phyloP scores from a whole-genome alignment of 2,113 vertebrate species.

The Xiphias gladius region DNA sequence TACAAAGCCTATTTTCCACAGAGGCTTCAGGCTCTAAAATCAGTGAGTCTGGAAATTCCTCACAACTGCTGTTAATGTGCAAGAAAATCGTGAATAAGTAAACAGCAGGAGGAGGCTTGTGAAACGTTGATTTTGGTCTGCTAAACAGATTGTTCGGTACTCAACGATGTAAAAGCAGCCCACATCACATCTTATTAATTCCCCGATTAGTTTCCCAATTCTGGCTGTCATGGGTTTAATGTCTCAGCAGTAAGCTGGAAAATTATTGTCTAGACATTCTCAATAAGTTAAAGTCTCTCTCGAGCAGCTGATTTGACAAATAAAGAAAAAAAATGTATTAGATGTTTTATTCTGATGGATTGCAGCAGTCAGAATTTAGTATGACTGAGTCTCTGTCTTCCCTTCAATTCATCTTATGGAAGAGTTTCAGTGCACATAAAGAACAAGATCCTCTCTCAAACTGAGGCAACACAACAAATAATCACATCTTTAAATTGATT shows the following conservation, averaged over 20 bases:
- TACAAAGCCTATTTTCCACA: constrained; percentile 52
- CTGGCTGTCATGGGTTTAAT: constrained; percentile 57
- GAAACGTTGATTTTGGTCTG: constrained; percentile 46
- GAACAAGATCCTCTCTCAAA: background rate
- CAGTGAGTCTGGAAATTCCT: constrained; percentile 58
- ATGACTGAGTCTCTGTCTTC: background rate
- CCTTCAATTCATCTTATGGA: background rate
- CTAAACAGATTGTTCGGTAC: constrained; percentile 53
- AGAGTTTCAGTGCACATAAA: background rate
- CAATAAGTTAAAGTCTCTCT: constrained; percentile 48
- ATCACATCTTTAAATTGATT: background rate
- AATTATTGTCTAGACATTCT: constrained; percentile 67
- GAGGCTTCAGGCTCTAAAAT: constrained; percentile 37
- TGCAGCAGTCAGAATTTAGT: background rate
- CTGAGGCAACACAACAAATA: background rate
- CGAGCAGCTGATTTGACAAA: constrained; percentile 19
- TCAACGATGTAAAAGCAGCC: constrained; percentile 43
- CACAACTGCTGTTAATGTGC: constrained; percentile 41
- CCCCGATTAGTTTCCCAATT: constrained; percentile 59
- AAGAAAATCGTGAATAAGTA: constrained; percentile 52
- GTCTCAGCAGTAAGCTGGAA: constrained; percentile 60
- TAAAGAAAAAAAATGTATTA: constrained; percentile 5
- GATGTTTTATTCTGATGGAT: constrained; percentile 4
- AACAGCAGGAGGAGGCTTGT: constrained; percentile 39
- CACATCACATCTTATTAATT: constrained; percentile 63